These are phyloP conservation scores for Pteropus rufus DNA, from an alignment of 2,797 vertebrate genomes.

Conservation along the genomic window DNA sequence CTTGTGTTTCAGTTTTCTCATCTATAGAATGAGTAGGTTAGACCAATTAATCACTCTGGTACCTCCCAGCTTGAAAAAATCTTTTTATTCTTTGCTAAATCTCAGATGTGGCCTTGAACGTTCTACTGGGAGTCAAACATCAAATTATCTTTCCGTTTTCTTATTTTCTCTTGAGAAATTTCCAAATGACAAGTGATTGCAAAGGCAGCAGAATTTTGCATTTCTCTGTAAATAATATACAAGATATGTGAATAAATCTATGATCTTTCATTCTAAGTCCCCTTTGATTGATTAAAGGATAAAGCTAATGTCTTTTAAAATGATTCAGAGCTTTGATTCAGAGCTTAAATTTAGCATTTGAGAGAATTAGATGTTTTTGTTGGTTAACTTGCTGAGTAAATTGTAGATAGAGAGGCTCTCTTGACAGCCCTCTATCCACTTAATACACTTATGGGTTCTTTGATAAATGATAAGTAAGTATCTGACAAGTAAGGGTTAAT, in stretches of 20 bases:
- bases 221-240: constrained; percentile 45
- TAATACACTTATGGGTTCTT: not conserved
- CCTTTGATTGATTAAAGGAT: constrained; percentile 28
- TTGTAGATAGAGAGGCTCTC: not conserved
- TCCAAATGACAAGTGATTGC: constrained; percentile 19
- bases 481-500: constrained; percentile 26
- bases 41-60: not conserved
- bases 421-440: not conserved
- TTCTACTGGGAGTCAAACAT: not conserved
- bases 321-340: constrained; percentile 19
- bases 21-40: not conserved
- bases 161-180: constrained; percentile 48
- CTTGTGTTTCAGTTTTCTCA: not conserved
- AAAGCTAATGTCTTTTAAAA: constrained; percentile 30
- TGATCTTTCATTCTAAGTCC: constrained; percentile 17
- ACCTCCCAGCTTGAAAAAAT: constrained; percentile 11
- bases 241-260: not conserved
- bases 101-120: not conserved
- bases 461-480: not conserved
- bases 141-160: not conserved
- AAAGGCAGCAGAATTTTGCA: constrained; percentile 33
- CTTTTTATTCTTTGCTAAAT: constrained; percentile 21
- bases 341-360: constrained; percentile 2
- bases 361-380: constrained; percentile 27
- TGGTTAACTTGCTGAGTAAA: constrained; percentile 18